Evolutionary conservation across 2,888 invertebrate genomes (phyloP), one percentile per base, ranked within the genome.

Genomic region (Cepaea hortensis): DNA sequence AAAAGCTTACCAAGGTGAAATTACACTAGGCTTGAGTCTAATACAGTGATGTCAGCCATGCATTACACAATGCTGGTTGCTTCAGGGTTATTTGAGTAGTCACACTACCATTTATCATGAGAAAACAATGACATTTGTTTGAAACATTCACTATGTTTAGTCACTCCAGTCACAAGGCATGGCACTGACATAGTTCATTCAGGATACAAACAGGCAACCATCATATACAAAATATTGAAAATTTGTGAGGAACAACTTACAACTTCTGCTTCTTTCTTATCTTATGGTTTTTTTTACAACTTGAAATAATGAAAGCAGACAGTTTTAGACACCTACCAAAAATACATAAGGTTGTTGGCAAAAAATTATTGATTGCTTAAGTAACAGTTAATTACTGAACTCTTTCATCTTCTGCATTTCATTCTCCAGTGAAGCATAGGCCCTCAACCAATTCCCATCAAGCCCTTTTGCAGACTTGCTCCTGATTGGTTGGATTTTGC

Each of bases 91-190:
- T 86, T 70, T 68, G 55, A 83, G 82, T 77, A 77, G 50, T 72
- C 15, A 50, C 18, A 81, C 81, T 62, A 85, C 81, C 62, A 70
- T 46, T 72, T 80, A 81, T 62, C 15, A 75, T 62, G 61, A 81
- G 76, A 72, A 50, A 35, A 9, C 62, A 18, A 35, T 65, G 73
- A 81, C 85, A 81, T 65, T 81, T 68, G 9, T 77, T 35, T 75
- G 6, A 65, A 82, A 76, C 86, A 82, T 82, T 75, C 76, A 62
- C 61, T 50, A 86, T 35, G 62, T 68, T 82, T 82, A 82, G 68
- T 82, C 86, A 86, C 82, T 86, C 86, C 77, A 86, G 50, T 65
- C 46, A 82, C 86, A 83, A 75, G 75, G 61, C 46, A 65, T 86
- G n/a, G 82, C 82, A 82, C 70, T 70, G 61, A 82, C 55, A 86